Conservation (phyloP, 2,888 invertebrate species). For the Papilio protenor region DNA sequence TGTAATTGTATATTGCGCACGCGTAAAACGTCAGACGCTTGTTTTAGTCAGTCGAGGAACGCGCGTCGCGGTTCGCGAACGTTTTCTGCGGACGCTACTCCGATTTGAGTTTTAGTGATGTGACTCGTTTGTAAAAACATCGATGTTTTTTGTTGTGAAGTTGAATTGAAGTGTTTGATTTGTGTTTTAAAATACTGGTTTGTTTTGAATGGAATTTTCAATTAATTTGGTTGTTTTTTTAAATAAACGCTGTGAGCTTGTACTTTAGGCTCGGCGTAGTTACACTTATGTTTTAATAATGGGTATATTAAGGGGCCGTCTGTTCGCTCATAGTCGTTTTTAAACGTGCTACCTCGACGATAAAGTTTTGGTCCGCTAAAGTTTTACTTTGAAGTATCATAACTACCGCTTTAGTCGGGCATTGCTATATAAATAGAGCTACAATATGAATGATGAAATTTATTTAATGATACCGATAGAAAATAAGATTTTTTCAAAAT, state of each 20-base stretch:
- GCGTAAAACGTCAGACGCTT: conserved; percentile 55
- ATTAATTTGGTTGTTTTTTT: conserved; percentile 7
- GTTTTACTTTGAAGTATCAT: conserved; percentile 20
- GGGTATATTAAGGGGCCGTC: conserved; percentile 61
- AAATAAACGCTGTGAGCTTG: conserved; percentile 8
- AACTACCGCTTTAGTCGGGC: neutral
- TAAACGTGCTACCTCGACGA: conserved; percentile 34
- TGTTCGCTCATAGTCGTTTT: conserved; percentile 48
- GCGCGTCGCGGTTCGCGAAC: conserved; percentile 57
- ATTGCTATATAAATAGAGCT: neutral
- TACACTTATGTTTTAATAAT: conserved; percentile 71
- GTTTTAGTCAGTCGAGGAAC: conserved; percentile 63
- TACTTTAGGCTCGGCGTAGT: conserved; percentile 43
- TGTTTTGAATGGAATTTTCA: conserved; percentile 1
- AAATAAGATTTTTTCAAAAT: neutral
- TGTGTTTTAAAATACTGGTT: conserved; percentile 13
- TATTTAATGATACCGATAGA: neutral
- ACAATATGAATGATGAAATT: neutral
- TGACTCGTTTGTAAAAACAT: conserved; percentile 55
- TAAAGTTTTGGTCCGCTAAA: conserved; percentile 12
- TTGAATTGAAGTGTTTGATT: conserved; percentile 13
- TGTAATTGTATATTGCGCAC: conserved; percentile 53
- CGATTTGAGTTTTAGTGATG: conserved; percentile 60
- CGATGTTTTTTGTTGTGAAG: conserved; percentile 49
- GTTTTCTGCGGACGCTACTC: conserved; percentile 48